Percentiles rank a stretch among this genome's conserved stretches.
Conservation (phyloP, 2,888 invertebrate genomes). For the Erebia aethiops region DNA sequence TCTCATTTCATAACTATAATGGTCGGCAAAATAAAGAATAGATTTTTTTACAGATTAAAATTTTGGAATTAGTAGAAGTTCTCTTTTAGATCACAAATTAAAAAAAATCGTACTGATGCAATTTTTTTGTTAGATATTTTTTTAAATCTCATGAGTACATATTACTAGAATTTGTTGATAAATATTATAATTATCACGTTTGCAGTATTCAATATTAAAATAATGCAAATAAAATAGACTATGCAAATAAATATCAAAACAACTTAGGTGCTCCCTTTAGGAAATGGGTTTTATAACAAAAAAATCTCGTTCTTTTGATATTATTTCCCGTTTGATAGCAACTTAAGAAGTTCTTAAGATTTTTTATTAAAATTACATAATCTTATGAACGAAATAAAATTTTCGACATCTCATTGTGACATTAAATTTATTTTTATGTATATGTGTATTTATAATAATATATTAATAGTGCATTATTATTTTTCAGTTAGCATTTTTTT, state of each 20-base stretch:
- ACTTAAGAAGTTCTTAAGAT: neutral
- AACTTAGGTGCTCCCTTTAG: conserved; percentile 38
- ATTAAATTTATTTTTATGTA: conserved; percentile 13
- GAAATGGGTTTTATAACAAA: conserved; percentile 26
- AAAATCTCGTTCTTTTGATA: conserved; percentile 24
- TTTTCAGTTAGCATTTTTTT: conserved; percentile 28
- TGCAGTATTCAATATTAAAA: conserved; percentile 31
- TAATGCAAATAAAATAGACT: conserved; percentile 21
- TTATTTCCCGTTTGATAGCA: conserved; percentile 22
- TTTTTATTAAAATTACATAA: neutral
- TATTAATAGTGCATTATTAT: conserved; percentile 24
- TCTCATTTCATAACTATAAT: too few relatives aligned
- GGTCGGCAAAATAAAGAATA: too few relatives aligned
- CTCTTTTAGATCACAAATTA: too few relatives aligned
- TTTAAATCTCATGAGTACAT: neutral
- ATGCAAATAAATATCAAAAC: conserved; percentile 22
- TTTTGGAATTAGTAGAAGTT: too few relatives aligned
- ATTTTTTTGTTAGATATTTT: too few relatives aligned
- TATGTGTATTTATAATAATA: conserved; percentile 7
- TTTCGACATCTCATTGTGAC: conserved; percentile 26
- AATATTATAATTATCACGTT: neutral
- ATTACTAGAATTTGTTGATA: conserved; percentile 10
- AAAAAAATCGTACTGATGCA: too few relatives aligned
- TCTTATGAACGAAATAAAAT: conserved; percentile 7
- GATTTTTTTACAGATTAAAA: too few relatives aligned